These are phyloP conservation scores for Phyto melanocephala DNA, from an alignment of 2,888 invertebrate genomes.

Conservation along the genomic window DNA sequence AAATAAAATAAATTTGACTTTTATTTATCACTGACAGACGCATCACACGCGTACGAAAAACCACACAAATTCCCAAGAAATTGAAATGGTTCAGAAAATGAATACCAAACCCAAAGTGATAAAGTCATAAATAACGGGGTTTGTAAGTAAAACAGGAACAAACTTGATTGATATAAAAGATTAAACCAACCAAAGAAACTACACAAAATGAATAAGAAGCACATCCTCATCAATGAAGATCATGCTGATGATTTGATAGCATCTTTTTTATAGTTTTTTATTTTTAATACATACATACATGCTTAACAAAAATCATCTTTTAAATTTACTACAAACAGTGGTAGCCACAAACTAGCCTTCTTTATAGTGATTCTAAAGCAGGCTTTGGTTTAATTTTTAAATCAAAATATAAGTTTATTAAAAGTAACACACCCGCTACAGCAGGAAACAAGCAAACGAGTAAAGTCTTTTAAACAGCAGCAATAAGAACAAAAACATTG, in stretches of 20 bases:
- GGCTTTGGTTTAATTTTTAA: not conserved
- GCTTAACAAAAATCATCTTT: constrained; percentile 16
- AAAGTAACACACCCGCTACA: constrained; percentile 48
- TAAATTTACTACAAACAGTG: constrained; percentile 1
- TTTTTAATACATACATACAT: not conserved
- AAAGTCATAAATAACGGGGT: constrained; percentile 54
- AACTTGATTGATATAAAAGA: constrained; percentile 39
- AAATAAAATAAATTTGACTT: not conserved
- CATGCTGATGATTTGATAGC: constrained; percentile 46
- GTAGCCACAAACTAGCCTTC: constrained; percentile 26
- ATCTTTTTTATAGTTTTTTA: constrained; percentile 14
- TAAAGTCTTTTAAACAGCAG: not conserved
- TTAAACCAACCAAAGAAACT: constrained; percentile 37
- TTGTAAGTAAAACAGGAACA: constrained; percentile 48
- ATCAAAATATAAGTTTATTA: constrained; percentile 11
- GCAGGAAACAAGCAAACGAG: constrained; percentile 50
- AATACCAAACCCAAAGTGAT: constrained; percentile 21
- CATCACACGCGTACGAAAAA: constrained; percentile 26
- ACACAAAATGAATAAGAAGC: constrained; percentile 35
- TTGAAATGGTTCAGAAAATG: constrained; percentile 33
- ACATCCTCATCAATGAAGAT: constrained; percentile 46
- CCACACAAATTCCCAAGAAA: constrained; percentile 51
- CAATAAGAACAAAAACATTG: not conserved
- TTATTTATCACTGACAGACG: constrained; percentile 44
- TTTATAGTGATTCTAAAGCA: constrained; percentile 31